phyloP scores from a whole-genome alignment of 2,113 vertebrate genomes.

The Caranx ignobilis region DNA sequence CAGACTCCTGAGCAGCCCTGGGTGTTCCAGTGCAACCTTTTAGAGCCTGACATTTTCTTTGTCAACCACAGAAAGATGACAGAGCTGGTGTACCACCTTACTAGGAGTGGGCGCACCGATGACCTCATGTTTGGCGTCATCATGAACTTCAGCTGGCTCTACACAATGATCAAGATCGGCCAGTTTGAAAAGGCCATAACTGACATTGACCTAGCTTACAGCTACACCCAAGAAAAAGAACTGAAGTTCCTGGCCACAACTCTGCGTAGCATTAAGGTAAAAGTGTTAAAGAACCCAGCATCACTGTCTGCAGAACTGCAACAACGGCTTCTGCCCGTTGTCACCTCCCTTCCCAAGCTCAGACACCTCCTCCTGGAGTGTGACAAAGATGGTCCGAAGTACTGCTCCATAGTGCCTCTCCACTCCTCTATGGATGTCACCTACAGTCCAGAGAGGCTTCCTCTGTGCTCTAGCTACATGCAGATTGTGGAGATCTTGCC shows the following conservation, averaged over 20 bases:
- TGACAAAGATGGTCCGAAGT: constrained; percentile 98
- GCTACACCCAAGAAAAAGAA: constrained; percentile 94
- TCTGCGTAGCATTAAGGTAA: constrained; percentile 92
- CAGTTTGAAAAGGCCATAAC: constrained; percentile 95
- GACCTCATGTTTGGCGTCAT: constrained; percentile 96
- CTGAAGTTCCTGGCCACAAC: constrained; percentile 96
- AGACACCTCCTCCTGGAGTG: constrained; percentile 97
- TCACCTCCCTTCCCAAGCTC: constrained; percentile 96
- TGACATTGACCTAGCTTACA: constrained; percentile 96
- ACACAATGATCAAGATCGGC: constrained; percentile 99
- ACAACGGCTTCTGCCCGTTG: constrained; percentile 95
- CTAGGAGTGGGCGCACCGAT: constrained; percentile 92
- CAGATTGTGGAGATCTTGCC: constrained; percentile 96
- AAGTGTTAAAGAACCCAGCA: constrained; percentile 92
- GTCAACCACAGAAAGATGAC: constrained; percentile 99
- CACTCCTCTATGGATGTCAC: constrained; percentile 99
- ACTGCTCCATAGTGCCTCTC: constrained; percentile 97
- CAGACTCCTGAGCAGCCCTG: constrained; percentile 97
- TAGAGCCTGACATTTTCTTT: constrained; percentile 98
- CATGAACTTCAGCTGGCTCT: constrained; percentile 99
- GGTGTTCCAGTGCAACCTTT: constrained; percentile 97
- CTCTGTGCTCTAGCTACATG: constrained; percentile 93
- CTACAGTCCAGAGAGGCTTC: constrained; percentile 95
- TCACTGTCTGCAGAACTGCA: constrained; percentile 96
- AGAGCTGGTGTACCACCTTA: constrained; percentile 94